Conservation (phyloP, 2,888 invertebrate genomes). For the Heliconius aoede region DNA sequence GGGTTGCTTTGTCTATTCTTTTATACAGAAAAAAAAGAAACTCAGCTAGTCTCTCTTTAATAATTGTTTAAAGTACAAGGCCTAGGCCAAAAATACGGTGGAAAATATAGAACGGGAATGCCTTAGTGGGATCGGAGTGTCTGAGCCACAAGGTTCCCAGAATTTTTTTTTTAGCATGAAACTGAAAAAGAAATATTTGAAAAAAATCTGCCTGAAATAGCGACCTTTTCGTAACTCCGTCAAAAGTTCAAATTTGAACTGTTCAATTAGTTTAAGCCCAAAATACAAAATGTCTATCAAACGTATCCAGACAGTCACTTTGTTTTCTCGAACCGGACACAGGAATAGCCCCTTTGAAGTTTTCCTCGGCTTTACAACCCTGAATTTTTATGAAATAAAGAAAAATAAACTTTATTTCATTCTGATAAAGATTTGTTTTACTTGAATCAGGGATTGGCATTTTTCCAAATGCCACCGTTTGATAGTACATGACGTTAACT, state of each 20-base stretch:
- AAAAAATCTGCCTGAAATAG: background rate
- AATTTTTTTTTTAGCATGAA: too few species aligned
- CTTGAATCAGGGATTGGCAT: slow-evolving; percentile 21
- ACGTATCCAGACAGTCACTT: slow-evolving; percentile 50
- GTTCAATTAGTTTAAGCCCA: slow-evolving; percentile 44
- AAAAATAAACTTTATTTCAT: slow-evolving; percentile 10
- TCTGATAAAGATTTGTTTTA: slow-evolving; percentile 16
- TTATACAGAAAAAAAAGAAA: too few species aligned
- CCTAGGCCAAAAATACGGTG: too few species aligned
- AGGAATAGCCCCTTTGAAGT: slow-evolving; percentile 50
- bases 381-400: background rate
- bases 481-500: slow-evolving; percentile 69
- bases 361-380: background rate
- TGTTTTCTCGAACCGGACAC: slow-evolving; percentile 52
- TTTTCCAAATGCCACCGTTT: slow-evolving; percentile 47
- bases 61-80: too few species aligned
- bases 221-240: background rate
- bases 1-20: too few species aligned
- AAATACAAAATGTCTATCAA: slow-evolving; percentile 56
- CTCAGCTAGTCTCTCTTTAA: too few species aligned
- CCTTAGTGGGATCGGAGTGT: too few species aligned
- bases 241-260: slow-evolving; percentile 22
- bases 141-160: too few species aligned
- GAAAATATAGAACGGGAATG: too few species aligned
- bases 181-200: background rate